Percentiles rank a stretch among this genome's conserved stretches.
phyloP scores from a whole-genome alignment of 2,888 invertebrate species.

The Ptilodon capucinus region DNA sequence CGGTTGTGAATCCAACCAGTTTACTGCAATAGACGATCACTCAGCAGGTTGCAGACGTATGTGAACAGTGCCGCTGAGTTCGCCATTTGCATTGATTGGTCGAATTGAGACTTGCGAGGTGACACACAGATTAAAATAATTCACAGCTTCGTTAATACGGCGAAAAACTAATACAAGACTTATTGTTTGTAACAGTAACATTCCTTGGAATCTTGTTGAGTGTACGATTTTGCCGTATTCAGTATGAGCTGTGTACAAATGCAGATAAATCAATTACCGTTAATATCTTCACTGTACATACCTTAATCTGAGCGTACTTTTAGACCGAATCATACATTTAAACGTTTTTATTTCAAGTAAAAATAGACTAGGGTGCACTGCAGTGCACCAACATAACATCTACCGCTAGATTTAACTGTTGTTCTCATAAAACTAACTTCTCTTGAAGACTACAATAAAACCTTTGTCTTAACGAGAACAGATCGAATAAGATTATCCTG shows the following conservation, averaged over 20 bases:
- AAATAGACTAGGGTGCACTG: too few relatives aligned
- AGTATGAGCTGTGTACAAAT: too few relatives aligned
- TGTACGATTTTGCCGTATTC: too few relatives aligned
- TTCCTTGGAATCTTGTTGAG: too few relatives aligned
- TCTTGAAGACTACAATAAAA: not conserved
- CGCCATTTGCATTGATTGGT: conserved; percentile 14
- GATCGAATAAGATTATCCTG: not conserved
- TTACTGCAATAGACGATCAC: conserved; percentile 10
- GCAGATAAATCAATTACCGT: too few relatives aligned
- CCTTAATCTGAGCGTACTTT: too few relatives aligned
- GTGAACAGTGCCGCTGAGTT: conserved; percentile 7
- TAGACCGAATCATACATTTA: too few relatives aligned
- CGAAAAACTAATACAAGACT: too few relatives aligned
- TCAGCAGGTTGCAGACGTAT: conserved; percentile 26
- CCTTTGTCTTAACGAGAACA: not conserved
- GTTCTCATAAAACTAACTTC: not conserved
- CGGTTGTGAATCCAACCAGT: conserved; percentile 11
- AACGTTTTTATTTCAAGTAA: too few relatives aligned
- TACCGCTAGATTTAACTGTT: not conserved
- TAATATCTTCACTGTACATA: too few relatives aligned
- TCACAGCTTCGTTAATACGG: not conserved
- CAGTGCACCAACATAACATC: too few relatives aligned
- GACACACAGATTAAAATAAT: not conserved
- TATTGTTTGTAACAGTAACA: too few relatives aligned
- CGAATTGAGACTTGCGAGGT: conserved; percentile 12